These are phyloP conservation scores for Athene noctua DNA, from an alignment of 2,113 vertebrate species.

Conservation along the genomic window DNA sequence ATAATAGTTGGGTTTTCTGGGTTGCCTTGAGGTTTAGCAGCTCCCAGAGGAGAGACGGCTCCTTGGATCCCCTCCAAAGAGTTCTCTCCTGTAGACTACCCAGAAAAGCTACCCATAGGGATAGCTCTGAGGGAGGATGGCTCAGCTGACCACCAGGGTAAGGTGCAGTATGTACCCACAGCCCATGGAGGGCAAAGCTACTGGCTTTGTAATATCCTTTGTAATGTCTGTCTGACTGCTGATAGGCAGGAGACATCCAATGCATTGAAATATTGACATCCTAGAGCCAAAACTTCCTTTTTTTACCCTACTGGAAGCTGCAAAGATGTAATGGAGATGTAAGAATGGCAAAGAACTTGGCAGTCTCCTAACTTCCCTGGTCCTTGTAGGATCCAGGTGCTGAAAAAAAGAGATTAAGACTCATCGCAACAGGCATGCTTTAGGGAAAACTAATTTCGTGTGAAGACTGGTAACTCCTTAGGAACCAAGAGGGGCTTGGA, in stretches of 20 bases:
- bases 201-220: neutral
- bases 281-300: neutral
- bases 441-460: neutral
- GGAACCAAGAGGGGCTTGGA: neutral
- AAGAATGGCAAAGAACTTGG: neutral
- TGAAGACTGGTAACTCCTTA: neutral
- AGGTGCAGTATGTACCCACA: accelerated
- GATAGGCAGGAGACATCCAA: neutral
- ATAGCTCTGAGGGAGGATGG: neutral
- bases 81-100: neutral
- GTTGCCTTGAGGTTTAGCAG: neutral
- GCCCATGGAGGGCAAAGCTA: neutral
- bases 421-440: accelerated
- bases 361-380: neutral
- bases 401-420: neutral
- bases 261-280: neutral
- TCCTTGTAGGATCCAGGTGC: neutral
- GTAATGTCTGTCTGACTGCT: neutral
- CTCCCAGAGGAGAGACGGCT: neutral
- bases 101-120: neutral
- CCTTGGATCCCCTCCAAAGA: neutral
- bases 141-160: neutral
- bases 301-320: neutral
- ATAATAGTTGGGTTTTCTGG: neutral
- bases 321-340: neutral